phyloP scores from a whole-genome alignment of 1,140 invertebrate species.

The Anagrus nilaparvatae region DNA sequence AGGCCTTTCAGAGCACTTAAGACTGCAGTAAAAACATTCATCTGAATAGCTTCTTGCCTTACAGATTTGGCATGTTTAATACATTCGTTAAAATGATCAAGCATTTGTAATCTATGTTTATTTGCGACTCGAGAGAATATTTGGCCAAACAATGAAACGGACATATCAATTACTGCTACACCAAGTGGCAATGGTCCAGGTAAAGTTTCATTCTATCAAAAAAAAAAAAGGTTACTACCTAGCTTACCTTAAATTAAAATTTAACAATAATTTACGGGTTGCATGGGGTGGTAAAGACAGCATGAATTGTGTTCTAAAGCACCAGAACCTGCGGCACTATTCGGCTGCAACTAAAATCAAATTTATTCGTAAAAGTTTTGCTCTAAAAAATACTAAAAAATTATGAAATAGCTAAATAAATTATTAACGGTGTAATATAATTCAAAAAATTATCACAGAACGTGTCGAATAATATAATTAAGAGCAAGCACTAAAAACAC shows the following conservation, averaged over 20 bases:
- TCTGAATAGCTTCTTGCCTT: slow-evolving; percentile 89
- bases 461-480: too few species aligned
- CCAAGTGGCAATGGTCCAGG: slow-evolving; percentile 87
- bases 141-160: slow-evolving; percentile 84
- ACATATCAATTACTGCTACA: slow-evolving; percentile 93
- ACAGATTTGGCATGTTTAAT: slow-evolving; percentile 85
- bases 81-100: slow-evolving; percentile 93
- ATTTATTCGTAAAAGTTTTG: too few species aligned
- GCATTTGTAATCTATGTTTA: slow-evolving; percentile 92
- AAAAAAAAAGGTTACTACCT: too few species aligned
- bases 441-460: too few species aligned
- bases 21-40: slow-evolving; percentile 93
- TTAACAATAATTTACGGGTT: slow-evolving; percentile 40
- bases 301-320: slow-evolving; percentile 93
- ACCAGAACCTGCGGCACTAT: slow-evolving; percentile 87
- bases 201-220: slow-evolving; percentile 46
- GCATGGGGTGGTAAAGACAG: slow-evolving; percentile 67
- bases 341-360: slow-evolving; percentile 72
- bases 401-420: too few species aligned
- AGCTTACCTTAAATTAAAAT: too few species aligned
- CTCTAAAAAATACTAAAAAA: too few species aligned
- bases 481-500: too few species aligned
- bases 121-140: slow-evolving; percentile 90
- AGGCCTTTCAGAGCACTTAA: slow-evolving; percentile 81
- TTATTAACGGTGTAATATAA: too few species aligned